These are phyloP conservation scores for Arenicola marina DNA, from an alignment of 2,888 invertebrate species.

Conservation along the genomic window DNA sequence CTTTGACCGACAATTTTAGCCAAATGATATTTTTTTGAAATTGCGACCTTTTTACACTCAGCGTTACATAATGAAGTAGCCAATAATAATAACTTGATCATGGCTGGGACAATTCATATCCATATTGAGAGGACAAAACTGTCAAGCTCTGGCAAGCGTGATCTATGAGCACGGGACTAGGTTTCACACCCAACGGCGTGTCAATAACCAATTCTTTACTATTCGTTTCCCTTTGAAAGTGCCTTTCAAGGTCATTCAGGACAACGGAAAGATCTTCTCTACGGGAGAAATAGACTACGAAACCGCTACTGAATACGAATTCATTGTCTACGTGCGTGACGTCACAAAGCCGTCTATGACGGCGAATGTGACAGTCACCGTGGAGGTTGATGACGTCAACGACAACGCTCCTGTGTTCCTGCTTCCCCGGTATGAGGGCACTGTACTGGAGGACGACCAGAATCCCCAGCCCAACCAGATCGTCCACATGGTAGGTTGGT, in stretches of 20 bases:
- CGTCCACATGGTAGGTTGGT: conserved; percentile 30
- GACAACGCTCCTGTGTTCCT: conserved; percentile 30
- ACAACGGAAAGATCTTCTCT: conserved; percentile 16
- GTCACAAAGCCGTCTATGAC: conserved; percentile 28
- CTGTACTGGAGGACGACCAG: conserved; percentile 25
- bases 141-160: no score
- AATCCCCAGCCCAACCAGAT: conserved; percentile 16
- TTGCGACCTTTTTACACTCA: no score
- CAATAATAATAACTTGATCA: no score
- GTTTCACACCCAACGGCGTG: no score
- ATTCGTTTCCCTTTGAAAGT: neutral
- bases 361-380: conserved; percentile 19
- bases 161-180: no score
- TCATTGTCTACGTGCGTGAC: conserved; percentile 30
- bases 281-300: conserved; percentile 27
- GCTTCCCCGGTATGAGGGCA: conserved; percentile 19
- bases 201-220: no score
- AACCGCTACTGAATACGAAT: conserved; percentile 6
- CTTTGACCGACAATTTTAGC: no score
- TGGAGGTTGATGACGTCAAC: conserved; percentile 30
- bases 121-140: no score
- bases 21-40: no score
- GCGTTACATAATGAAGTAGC: no score
- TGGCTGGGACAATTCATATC: no score
- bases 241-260: neutral